phyloP scores from a whole-genome alignment of 2,113 vertebrate genomes.

The Pachypanchax playfairii region DNA sequence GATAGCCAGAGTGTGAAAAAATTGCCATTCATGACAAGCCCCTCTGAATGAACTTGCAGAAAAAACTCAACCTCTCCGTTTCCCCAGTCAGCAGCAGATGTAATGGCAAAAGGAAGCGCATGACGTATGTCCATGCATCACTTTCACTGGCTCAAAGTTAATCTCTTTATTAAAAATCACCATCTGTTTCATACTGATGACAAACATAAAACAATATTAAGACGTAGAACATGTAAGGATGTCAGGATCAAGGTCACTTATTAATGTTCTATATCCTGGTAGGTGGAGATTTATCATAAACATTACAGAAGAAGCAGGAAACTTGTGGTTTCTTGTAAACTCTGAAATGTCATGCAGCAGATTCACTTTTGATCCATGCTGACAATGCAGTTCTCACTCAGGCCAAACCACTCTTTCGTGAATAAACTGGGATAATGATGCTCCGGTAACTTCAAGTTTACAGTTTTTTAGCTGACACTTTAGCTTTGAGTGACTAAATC shows the following conservation, averaged over 20 bases:
- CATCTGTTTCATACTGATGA: neutral
- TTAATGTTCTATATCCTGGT: neutral
- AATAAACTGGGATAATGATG: constrained; percentile 15
- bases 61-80: constrained; percentile 5
- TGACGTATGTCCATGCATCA: constrained; percentile 41
- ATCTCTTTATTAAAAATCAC: neutral
- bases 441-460: neutral
- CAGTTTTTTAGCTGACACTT: constrained; percentile 15
- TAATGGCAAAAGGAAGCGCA: constrained; percentile 35
- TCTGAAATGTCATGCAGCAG: neutral
- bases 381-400: neutral
- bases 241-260: neutral
- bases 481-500: neutral
- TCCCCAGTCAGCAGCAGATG: constrained; percentile 44
- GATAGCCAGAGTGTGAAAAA: constrained; percentile 24
- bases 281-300: neutral
- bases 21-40: constrained; percentile 31
- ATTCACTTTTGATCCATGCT: neutral
- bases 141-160: constrained; percentile 38
- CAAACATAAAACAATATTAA: neutral
- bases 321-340: constrained; percentile 53
- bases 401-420: neutral
- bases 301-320: constrained; percentile 50
- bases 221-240: neutral
- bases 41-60: neutral